Evolutionary conservation across 2,797 vertebrate genomes (phyloP).

Genomic region (Coendou prehensilis): DNA sequence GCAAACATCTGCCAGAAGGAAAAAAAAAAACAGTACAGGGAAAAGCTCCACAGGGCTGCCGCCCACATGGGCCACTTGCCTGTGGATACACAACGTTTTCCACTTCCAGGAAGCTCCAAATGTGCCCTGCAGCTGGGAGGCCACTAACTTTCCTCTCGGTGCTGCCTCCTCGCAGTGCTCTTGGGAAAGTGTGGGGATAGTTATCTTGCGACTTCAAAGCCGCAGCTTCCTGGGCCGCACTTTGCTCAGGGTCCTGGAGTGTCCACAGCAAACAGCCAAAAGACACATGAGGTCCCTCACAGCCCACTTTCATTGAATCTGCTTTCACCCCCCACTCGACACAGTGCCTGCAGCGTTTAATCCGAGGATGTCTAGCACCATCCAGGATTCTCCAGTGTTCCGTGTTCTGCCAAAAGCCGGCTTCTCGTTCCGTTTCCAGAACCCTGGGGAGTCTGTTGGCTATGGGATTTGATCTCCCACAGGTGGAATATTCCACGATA

Average conservation of each 20-base stretch:
- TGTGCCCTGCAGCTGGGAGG: background rate
- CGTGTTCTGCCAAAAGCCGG: background rate
- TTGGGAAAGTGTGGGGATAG: background rate
- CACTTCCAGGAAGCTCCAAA: background rate
- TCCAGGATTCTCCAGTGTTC: background rate
- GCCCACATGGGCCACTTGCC: background rate
- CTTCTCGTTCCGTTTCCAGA: conserved; percentile 11
- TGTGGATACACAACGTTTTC: background rate
- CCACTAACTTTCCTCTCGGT: background rate
- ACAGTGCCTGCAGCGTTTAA: background rate
- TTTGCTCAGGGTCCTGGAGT: rapidly evolving
- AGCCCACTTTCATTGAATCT: background rate
- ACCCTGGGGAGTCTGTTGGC: conserved; percentile 57
- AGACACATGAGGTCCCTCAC: background rate
- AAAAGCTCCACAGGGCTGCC: background rate
- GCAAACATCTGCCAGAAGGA: conserved; percentile 7
- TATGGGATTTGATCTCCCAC: conserved; percentile 63
- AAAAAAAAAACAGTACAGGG: background rate
- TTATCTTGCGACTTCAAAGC: background rate
- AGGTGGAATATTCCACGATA: conserved; percentile 57
- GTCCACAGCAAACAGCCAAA: background rate
- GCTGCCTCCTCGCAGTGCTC: background rate
- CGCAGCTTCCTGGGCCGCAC: background rate
- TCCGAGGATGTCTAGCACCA: background rate
- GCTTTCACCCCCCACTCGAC: background rate